Conservation (phyloP, 2,113 vertebrate species). For the Lophius piscatorius region DNA sequence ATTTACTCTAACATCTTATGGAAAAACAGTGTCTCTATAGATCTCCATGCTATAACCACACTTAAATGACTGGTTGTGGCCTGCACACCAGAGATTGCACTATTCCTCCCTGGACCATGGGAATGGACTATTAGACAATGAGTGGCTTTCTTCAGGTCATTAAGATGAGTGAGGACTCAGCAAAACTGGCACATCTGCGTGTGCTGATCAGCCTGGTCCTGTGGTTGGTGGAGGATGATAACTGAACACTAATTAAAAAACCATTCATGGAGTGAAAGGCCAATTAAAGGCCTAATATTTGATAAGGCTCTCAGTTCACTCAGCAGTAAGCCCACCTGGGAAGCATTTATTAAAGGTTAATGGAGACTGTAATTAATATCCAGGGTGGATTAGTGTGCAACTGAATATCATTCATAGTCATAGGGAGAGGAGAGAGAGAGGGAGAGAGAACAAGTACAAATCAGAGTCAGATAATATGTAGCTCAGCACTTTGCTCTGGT, state of each 20-base stretch:
- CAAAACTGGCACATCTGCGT: slow-evolving; percentile 65
- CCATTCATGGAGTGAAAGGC: slow-evolving; percentile 79
- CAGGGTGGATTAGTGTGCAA: slow-evolving; percentile 62
- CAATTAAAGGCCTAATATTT: slow-evolving; percentile 81
- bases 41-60: slow-evolving; percentile 39
- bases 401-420: slow-evolving; percentile 56
- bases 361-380: slow-evolving; percentile 79
- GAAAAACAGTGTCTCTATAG: slow-evolving; percentile 22
- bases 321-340: slow-evolving; percentile 75
- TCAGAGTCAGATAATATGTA: slow-evolving; percentile 36
- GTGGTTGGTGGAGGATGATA: slow-evolving; percentile 71
- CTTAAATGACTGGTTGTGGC: slow-evolving; percentile 47
- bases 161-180: slow-evolving; percentile 74
- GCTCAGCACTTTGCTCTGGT: slow-evolving; percentile 43
- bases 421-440: slow-evolving; percentile 24
- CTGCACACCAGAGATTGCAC: slow-evolving; percentile 57
- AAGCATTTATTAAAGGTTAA: slow-evolving; percentile 80
- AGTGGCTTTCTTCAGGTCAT: slow-evolving; percentile 69
- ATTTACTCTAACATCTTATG: slow-evolving; percentile 19
- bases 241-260: slow-evolving; percentile 78
- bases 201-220: slow-evolving; percentile 56
- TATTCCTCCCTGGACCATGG: slow-evolving; percentile 39
- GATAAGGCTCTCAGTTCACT: slow-evolving; percentile 75
- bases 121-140: slow-evolving; percentile 57
- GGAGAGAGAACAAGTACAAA: no score